Conservation (phyloP, 2,797 vertebrate species). For the Buceros bicornis region DNA sequence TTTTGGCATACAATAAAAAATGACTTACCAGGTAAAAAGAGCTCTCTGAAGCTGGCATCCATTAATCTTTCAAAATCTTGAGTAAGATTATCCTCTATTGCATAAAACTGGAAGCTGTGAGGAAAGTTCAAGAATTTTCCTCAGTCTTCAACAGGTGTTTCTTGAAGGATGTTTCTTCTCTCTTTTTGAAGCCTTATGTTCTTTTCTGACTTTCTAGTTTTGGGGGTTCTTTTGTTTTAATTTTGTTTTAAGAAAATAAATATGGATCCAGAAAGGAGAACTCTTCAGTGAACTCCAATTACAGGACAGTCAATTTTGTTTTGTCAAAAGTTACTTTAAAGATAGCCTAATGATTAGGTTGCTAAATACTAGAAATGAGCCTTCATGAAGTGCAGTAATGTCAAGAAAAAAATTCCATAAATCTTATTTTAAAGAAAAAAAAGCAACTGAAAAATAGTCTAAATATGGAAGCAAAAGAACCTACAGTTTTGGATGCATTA, state of each 20-base stretch:
- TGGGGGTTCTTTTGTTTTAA: neutral
- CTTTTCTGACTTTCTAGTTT: neutral
- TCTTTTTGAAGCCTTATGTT: neutral
- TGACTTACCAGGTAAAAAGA: slow-evolving; percentile 59
- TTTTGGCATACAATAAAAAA: slow-evolving; percentile 44
- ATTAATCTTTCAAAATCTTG: slow-evolving; percentile 58
- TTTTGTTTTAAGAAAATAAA: neutral
- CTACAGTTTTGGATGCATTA: neutral
- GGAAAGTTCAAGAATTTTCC: slow-evolving; percentile 72
- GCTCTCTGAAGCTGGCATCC: slow-evolving; percentile 49
- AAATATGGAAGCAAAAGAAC: neutral
- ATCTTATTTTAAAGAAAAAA: neutral
- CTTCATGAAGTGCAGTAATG: neutral
- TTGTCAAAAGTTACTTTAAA: slow-evolving; percentile 37
- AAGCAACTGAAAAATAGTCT: neutral
- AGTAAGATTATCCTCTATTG: slow-evolving; percentile 64
- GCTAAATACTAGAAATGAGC: neutral
- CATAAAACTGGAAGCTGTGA: slow-evolving; percentile 65
- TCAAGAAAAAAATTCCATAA: neutral
- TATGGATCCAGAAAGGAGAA: slow-evolving; percentile 48
- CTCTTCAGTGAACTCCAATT: slow-evolving; percentile 60
- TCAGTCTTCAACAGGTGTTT: slow-evolving; percentile 54
- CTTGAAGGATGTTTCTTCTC: neutral
- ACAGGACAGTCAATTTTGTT: slow-evolving; percentile 33
- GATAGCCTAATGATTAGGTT: neutral